These are phyloP conservation scores for Camponotus floridanus DNA, from an alignment of 1,140 invertebrate genomes.

Conservation along the genomic window DNA sequence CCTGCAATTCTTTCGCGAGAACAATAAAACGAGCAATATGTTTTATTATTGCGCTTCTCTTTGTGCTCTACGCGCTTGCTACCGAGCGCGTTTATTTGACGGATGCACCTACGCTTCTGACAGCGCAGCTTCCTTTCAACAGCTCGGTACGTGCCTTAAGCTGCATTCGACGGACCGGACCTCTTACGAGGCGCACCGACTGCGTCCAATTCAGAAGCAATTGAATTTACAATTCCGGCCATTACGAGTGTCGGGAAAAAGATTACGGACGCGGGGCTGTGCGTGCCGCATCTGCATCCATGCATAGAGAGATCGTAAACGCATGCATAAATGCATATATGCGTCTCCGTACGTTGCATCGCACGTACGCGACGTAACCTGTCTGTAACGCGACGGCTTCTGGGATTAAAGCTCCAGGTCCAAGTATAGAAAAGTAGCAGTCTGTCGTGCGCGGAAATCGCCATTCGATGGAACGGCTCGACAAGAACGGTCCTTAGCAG, in stretches of 20 bases:
- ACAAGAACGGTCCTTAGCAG: constrained; percentile 24
- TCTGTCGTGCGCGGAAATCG: not conserved
- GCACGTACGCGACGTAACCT: constrained; percentile 58
- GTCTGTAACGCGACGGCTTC: constrained; percentile 12
- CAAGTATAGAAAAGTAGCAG: constrained; percentile 32
- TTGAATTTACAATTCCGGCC: constrained; percentile 85
- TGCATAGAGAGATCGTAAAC: constrained; percentile 60
- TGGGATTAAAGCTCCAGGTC: constrained; percentile 22
- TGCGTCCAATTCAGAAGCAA: constrained; percentile 81
- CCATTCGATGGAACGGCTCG: constrained; percentile 13
- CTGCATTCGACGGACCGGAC: constrained; percentile 63
- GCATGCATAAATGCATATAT: constrained; percentile 68
- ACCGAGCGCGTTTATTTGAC: constrained; percentile 60
- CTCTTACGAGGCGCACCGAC: constrained; percentile 64
- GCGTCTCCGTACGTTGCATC: constrained; percentile 65
- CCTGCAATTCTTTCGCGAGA: not conserved
- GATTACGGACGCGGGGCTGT: constrained; percentile 79
- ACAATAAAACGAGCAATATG: not conserved
- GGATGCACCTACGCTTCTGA: constrained; percentile 62
- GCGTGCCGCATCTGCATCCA: constrained; percentile 84
- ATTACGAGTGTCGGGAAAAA: constrained; percentile 84
- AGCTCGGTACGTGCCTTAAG: constrained; percentile 73
- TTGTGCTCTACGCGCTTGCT: constrained; percentile 33
- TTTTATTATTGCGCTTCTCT: constrained; percentile 10
- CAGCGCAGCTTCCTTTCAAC: constrained; percentile 63